These are phyloP conservation scores for Pampus argenteus DNA, from an alignment of 2,797 vertebrate genomes.

Conservation along the genomic window DNA sequence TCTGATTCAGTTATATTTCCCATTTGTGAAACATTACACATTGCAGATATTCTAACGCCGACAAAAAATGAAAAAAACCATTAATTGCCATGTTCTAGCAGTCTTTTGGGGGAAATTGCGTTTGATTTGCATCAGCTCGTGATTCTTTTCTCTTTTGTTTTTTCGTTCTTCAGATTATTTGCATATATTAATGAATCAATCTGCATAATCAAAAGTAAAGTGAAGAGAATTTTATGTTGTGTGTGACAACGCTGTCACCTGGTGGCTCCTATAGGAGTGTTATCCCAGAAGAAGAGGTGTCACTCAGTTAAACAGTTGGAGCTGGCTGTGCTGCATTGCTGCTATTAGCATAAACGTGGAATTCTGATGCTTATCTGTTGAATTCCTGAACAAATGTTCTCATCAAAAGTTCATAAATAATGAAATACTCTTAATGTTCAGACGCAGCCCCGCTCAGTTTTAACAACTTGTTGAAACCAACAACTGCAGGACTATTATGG, in stretches of 20 bases:
- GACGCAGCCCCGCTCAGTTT: background rate
- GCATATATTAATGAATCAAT: constrained; percentile 54
- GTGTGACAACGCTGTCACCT: constrained; percentile 28
- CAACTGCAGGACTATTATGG: background rate
- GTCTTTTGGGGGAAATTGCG: constrained; percentile 29
- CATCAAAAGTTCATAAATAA: constrained; percentile 14
- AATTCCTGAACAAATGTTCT: background rate
- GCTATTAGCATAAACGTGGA: constrained; percentile 21
- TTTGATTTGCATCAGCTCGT: constrained; percentile 56
- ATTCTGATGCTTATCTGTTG: constrained; percentile 12
- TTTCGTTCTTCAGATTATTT: constrained; percentile 17
- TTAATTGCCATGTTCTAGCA: constrained; percentile 12
- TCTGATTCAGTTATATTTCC: constrained; percentile 5
- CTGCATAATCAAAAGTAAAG: constrained; percentile 46
- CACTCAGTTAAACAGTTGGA: constrained; percentile 41
- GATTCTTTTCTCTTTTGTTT: background rate
- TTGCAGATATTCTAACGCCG: constrained; percentile 13
- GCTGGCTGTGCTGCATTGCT: background rate
- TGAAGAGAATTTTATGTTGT: constrained; percentile 13
- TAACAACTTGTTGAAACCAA: background rate
- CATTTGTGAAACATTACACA: background rate
- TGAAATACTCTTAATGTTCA: background rate
- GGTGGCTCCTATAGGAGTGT: constrained; percentile 36
- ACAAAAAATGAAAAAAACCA: background rate
- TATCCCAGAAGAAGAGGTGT: constrained; percentile 34